Evolutionary conservation across 2,888 invertebrate species (phyloP), one percentile per base, ranked within the genome.

Genomic region (Caenorhabditis angaria): DNA sequence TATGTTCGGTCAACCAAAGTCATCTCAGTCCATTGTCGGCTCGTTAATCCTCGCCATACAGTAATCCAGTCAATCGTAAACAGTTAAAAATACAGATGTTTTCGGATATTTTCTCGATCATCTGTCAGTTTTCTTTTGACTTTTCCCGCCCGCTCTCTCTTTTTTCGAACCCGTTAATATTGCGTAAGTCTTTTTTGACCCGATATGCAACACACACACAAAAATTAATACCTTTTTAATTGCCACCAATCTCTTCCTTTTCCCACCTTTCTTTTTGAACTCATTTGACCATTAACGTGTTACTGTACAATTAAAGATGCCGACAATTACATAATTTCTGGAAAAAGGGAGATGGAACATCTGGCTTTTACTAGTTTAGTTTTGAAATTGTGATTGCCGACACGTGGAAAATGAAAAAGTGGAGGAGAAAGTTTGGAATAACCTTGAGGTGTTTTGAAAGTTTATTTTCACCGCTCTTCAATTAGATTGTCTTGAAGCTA

Each of bases 1-100:
- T 41, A 41, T 41, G 41, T 41, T 41, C 41, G 51, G 25, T 51
- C 51, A 51, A 51, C 51, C 51, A 22, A 22, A 20, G 51, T 25
- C 51, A 51, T 51, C 51, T 4, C 10, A 10, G 3, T 20, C 25
- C 51, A 51, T 51, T 22, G 51, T 51, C 25, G 22, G 51, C 51
- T 41, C 41, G 41, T 41, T 41, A 41, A 41, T 41, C 41, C 41
- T 18, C 41, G 14, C 51, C 14, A 51, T 22, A 22, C 51, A 24
- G 22, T n/a, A 8, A 22, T 51, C 20, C 51, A 51, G 22, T 25
- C 20, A 22, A 22, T 51, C 51, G 51, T 51, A 51, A 51, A 51
- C 51, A 51, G 25, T 25, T 22, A 51, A 51, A 22, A 51, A 24
- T 41, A 41, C 41, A 41, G 41, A 41, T 41, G 41, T 41, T 41